Evolutionary conservation across 30 jellyfish, hydroid and myxozoan species (phyloP).

Genomic region (Aurelia sp.): DNA sequence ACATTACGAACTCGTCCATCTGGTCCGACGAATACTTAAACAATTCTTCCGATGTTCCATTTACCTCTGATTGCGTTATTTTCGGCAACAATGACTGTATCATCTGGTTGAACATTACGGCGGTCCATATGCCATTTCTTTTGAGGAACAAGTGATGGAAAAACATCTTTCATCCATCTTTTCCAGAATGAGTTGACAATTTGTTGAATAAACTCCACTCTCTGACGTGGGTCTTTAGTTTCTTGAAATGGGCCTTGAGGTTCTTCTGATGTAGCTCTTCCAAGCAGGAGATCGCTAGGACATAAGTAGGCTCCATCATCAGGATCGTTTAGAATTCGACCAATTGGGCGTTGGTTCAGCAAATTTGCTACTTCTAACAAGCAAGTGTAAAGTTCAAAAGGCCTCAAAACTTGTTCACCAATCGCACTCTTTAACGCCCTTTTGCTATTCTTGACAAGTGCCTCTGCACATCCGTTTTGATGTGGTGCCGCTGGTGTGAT

Average conservation of each 20-base stretch:
- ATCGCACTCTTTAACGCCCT: constrained; percentile 45
- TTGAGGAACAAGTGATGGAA: constrained; percentile 60
- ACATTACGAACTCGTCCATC: constrained; percentile 76
- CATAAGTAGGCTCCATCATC: constrained; percentile 87
- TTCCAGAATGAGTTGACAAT: constrained; percentile 69
- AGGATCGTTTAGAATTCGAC: constrained; percentile 78
- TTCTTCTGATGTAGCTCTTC: constrained; percentile 78
- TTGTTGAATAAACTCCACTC: constrained; percentile 71
- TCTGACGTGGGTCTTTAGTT: constrained; percentile 52
- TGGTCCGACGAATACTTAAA: constrained; percentile 63
- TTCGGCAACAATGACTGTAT: constrained; percentile 48
- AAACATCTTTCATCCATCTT: constrained; percentile 25
- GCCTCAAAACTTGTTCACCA: constrained; percentile 73
- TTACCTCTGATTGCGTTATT: constrained; percentile 73
- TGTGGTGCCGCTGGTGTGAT: constrained; percentile 81
- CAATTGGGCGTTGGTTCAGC: constrained; percentile 73
- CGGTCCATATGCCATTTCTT: constrained; percentile 49
- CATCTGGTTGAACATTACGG: constrained; percentile 63
- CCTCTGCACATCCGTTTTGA: constrained; percentile 79
- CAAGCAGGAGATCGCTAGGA: constrained; percentile 77
- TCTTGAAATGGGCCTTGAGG: constrained; percentile 90
- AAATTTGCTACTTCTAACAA: constrained; percentile 67
- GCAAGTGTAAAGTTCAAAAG: constrained; percentile 66
- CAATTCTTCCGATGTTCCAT: constrained; percentile 63
- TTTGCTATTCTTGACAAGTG: constrained; percentile 66